Evolutionary conservation across 2,888 invertebrate species (phyloP).

Genomic region (Epirrhoe alternata): DNA sequence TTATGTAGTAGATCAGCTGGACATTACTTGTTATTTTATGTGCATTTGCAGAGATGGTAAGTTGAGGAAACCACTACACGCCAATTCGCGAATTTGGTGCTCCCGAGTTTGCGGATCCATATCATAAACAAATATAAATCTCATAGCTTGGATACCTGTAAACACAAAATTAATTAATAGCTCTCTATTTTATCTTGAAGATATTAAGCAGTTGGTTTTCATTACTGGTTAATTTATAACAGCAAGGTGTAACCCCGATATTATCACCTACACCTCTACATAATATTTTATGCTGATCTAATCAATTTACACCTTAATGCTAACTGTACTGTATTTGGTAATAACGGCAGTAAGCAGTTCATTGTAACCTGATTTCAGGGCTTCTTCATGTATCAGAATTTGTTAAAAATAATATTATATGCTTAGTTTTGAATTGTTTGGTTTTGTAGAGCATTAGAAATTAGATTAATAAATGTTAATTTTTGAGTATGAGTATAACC

Average conservation of each 20-base stretch:
- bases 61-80: constrained; percentile 34
- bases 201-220: not conserved
- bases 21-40: constrained; percentile 51
- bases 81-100: constrained; percentile 13
- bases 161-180: not conserved
- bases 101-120: constrained; percentile 6
- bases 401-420: not conserved
- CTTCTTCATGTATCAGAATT: not conserved
- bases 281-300: constrained; percentile 12
- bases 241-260: not conserved
- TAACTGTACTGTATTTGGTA: constrained; percentile 15
- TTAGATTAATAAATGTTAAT: not conserved
- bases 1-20: constrained; percentile 68
- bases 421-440: not conserved
- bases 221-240: constrained; percentile 5
- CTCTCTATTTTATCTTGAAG: not conserved
- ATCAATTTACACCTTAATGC: constrained; percentile 20
- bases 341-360: constrained; percentile 1
- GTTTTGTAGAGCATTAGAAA: constrained; percentile 15
- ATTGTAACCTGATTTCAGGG: not conserved
- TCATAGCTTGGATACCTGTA: not conserved
- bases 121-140: not conserved
- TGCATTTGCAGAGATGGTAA: constrained; percentile 55
- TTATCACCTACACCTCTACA: not conserved
- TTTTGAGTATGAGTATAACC: not conserved